phyloP scores from a whole-genome alignment of 64 coral and sea anemone species.

The Dendronephthya gigantea region DNA sequence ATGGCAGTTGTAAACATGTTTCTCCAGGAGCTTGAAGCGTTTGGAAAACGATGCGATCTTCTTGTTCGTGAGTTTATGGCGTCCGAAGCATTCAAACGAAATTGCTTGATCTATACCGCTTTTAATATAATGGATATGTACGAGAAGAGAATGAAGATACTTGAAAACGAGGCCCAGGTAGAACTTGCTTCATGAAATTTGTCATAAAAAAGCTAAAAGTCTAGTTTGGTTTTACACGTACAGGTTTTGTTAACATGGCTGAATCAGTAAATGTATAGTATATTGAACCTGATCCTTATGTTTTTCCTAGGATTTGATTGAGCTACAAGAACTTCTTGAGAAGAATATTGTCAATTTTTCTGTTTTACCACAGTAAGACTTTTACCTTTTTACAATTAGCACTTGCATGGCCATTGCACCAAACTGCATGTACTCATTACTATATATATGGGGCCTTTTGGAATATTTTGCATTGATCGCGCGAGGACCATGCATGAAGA shows the following conservation, averaged over 20 bases:
- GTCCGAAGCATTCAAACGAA: slow-evolving; percentile 82
- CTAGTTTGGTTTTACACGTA: no score
- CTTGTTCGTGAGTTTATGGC: slow-evolving; percentile 67
- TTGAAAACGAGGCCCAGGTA: slow-evolving; percentile 95
- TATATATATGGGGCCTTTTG: no score
- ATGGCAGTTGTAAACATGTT: not conserved
- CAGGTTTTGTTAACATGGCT: no score
- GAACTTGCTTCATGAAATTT: not conserved
- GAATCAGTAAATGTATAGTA: no score
- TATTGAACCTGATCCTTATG: no score
- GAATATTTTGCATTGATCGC: not conserved
- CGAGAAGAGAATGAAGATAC: slow-evolving; percentile 46
- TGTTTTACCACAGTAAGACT: slow-evolving; percentile 76
- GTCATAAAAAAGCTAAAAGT: no score
- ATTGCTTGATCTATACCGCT: slow-evolving; percentile 73
- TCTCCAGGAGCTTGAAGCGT: slow-evolving; percentile 74
- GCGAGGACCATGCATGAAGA: not conserved
- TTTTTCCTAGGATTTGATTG: slow-evolving; percentile 63
- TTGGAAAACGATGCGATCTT: slow-evolving; percentile 82
- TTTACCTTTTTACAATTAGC: not conserved
- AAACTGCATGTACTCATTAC: not conserved
- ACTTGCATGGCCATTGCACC: not conserved
- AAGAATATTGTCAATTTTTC: slow-evolving; percentile 94
- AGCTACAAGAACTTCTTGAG: slow-evolving; percentile 88
- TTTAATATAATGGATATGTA: slow-evolving; percentile 89